These are phyloP conservation scores for Typhlichthys subterraneus DNA, from an alignment of 2,797 vertebrate genomes.

Conservation along the genomic window DNA sequence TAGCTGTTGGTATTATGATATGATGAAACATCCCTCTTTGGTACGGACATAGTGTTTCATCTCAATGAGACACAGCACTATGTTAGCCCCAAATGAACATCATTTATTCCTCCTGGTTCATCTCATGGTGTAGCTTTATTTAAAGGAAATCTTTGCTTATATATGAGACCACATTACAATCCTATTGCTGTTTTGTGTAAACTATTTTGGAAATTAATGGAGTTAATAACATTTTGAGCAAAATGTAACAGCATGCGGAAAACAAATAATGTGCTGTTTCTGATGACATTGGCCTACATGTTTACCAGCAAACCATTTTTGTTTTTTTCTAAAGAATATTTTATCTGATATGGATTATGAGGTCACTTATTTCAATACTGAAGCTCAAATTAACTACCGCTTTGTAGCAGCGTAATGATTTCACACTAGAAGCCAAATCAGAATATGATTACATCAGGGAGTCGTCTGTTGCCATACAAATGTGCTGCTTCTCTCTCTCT, in stretches of 20 bases:
- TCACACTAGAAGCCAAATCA: conserved; percentile 64
- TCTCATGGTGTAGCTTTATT: conserved; percentile 27
- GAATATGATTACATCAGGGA: conserved; percentile 58
- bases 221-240: conserved; percentile 43
- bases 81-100: conserved; percentile 4
- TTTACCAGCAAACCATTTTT: no score
- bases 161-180: conserved; percentile 28
- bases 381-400: conserved; percentile 23
- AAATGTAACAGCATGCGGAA: conserved; percentile 29
- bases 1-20: conserved; percentile 60
- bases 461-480: conserved; percentile 32
- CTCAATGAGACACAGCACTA: conserved; percentile 37
- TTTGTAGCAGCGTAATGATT: conserved; percentile 54
- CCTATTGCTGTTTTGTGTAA: conserved; percentile 34
- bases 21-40: conserved; percentile 50
- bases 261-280: conserved; percentile 18
- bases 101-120: background rate
- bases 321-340: no score
- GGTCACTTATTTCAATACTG: no score
- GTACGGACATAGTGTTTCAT: conserved; percentile 45
- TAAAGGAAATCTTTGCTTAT: conserved; percentile 22
- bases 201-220: background rate
- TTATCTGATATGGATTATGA: no score
- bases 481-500: conserved; percentile 29
- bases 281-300: conserved; percentile 5